A percentile compares a stretch with the other conserved stretches of the same genome.
These are phyloP conservation scores for Anas bahamensis DNA, from an alignment of 2,797 vertebrate genomes.

Conservation along the genomic window DNA sequence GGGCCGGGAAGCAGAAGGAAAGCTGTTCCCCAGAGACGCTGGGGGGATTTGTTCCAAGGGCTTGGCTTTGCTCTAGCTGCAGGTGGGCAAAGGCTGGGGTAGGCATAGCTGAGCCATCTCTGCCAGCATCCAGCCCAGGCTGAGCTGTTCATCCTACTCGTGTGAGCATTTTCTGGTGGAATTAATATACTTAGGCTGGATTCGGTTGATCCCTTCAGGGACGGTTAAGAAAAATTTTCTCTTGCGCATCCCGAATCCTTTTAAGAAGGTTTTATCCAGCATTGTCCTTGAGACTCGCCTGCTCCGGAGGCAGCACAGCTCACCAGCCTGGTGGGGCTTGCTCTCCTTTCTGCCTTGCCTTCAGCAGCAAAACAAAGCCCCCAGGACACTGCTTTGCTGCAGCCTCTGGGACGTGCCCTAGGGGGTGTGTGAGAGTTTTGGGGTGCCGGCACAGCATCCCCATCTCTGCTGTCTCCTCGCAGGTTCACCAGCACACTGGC, in stretches of 20 bases:
- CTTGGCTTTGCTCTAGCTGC: background rate
- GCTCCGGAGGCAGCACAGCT: background rate
- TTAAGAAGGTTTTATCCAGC: background rate
- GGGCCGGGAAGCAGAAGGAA: background rate
- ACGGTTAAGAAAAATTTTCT: conserved; percentile 5
- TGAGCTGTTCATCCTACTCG: background rate
- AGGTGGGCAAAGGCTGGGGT: background rate
- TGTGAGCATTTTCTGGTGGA: background rate
- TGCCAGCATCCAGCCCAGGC: background rate
- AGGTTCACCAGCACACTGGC: conserved; percentile 91
- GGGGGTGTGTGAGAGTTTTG: background rate
- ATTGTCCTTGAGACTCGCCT: background rate
- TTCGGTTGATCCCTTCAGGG: conserved; percentile 28
- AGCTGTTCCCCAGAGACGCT: background rate
- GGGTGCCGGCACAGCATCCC: background rate
- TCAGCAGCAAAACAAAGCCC: background rate
- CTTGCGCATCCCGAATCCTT: background rate
- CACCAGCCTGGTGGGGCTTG: background rate
- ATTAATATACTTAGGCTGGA: background rate
- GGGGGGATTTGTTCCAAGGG: background rate
- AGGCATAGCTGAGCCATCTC: background rate
- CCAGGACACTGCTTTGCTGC: background rate
- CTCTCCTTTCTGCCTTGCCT: background rate
- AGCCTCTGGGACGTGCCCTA: background rate
- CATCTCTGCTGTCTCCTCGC: background rate